These are phyloP conservation scores for Wiebesia pumilae DNA, from an alignment of 1,140 invertebrate genomes.

Conservation along the genomic window DNA sequence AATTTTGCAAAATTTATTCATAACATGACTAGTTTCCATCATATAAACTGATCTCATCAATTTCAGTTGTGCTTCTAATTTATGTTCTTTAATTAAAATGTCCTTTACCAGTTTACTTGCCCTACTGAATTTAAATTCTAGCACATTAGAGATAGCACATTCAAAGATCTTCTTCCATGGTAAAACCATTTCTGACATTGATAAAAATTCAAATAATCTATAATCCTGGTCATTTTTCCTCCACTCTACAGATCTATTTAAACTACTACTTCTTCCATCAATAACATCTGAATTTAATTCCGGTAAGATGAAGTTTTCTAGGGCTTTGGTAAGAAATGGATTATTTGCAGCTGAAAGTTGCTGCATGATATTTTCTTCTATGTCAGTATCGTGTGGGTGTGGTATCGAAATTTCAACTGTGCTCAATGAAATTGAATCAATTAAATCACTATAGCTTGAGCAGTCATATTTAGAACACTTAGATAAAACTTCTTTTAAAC, in stretches of 20 bases:
- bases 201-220: slow-evolving; percentile 60
- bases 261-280: slow-evolving; percentile 50
- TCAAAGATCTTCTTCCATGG: slow-evolving; percentile 72
- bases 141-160: slow-evolving; percentile 68
- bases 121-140: slow-evolving; percentile 72
- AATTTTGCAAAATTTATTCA: slow-evolving; percentile 78
- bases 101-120: slow-evolving; percentile 75
- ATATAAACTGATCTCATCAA: slow-evolving; percentile 77
- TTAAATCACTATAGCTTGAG: slow-evolving; percentile 42
- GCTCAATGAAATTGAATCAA: slow-evolving; percentile 47
- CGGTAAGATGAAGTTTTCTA: slow-evolving; percentile 64
- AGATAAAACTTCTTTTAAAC: slow-evolving; percentile 60
- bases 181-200: slow-evolving; percentile 61
- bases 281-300: slow-evolving; percentile 56
- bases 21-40: slow-evolving; percentile 79
- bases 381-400: slow-evolving; percentile 53
- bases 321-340: slow-evolving; percentile 71
- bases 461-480: slow-evolving; percentile 65
- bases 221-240: slow-evolving; percentile 25
- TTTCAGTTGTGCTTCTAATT: slow-evolving; percentile 74
- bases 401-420: slow-evolving; percentile 48
- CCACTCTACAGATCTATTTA: neutral
- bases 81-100: slow-evolving; percentile 74
- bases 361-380: slow-evolving; percentile 62
- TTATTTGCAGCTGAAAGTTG: slow-evolving; percentile 68